Percentiles rank a stretch among this genome's conserved stretches.
Conservation (phyloP, 1,140 invertebrate species). For the Leguminivora glycinivorella region DNA sequence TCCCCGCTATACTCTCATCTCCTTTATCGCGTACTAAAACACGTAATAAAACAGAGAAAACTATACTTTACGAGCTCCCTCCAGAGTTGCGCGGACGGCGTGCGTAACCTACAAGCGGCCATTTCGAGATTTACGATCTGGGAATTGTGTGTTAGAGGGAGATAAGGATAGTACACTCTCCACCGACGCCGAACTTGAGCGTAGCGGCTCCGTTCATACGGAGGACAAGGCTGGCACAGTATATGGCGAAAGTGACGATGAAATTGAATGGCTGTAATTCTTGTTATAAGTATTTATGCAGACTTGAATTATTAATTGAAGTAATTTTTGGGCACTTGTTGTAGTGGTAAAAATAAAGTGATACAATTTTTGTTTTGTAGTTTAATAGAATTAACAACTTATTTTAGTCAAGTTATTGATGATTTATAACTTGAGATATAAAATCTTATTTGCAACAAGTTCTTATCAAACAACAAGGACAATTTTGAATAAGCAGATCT, state of each 20-base stretch:
- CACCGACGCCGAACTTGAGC: constrained; percentile 64
- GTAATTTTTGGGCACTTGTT: background rate
- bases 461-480: too few species aligned
- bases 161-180: constrained; percentile 74
- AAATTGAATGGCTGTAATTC: background rate
- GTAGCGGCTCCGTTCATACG: constrained; percentile 57
- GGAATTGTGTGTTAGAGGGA: constrained; percentile 79
- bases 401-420: too few species aligned
- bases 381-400: background rate
- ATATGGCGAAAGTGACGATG: constrained; percentile 46
- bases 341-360: background rate
- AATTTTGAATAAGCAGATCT: too few species aligned
- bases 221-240: constrained; percentile 61
- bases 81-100: constrained; percentile 69
- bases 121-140: constrained; percentile 81
- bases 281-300: constrained; percentile 18
- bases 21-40: constrained; percentile 73
- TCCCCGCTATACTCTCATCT: constrained; percentile 73
- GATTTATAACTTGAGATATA: too few species aligned
- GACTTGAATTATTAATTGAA: constrained; percentile 31
- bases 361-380: background rate
- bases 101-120: constrained; percentile 80
- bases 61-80: constrained; percentile 74
- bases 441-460: too few species aligned
- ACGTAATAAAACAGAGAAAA: constrained; percentile 78